A percentile compares a stretch with the other conserved stretches of the same genome.
Evolutionary conservation across 1,140 invertebrate species (phyloP).

Genomic region (Platyscapa corneri): DNA sequence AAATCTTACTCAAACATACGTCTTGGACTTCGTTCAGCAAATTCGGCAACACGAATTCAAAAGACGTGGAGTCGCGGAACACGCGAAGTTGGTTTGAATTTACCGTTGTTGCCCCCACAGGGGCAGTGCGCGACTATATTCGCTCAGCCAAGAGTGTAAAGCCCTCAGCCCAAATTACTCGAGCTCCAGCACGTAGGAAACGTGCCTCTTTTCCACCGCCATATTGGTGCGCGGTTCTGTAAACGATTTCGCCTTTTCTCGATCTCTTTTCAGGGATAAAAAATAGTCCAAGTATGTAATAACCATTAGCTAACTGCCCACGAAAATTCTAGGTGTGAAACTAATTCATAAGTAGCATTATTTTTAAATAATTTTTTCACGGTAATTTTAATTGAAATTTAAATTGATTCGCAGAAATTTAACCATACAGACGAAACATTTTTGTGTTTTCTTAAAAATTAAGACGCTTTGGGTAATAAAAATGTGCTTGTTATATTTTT

Average conservation of each 20-base stretch:
- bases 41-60: slow-evolving; percentile 65
- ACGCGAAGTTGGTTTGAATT: slow-evolving; percentile 2
- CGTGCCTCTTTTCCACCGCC: neutral
- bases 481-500: no score
- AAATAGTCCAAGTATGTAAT: neutral
- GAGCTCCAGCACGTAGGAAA: slow-evolving; percentile 10
- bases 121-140: slow-evolving; percentile 65
- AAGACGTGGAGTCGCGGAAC: slow-evolving; percentile 38
- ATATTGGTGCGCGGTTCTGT: neutral
- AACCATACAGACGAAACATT: no score
- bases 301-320: neutral
- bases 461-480: no score
- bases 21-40: slow-evolving; percentile 2
- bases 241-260: neutral
- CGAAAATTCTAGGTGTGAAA: neutral
- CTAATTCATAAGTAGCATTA: neutral
- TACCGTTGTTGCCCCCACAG: slow-evolving; percentile 68
- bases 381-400: no score
- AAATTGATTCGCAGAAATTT: no score
- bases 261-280: neutral
- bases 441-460: no score
- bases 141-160: slow-evolving; percentile 60
- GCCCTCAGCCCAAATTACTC: neutral
- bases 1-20: neutral
- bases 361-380: no score